These are phyloP conservation scores for Pyrochroa serraticornis DNA, from an alignment of 2,888 invertebrate genomes.

Conservation along the genomic window DNA sequence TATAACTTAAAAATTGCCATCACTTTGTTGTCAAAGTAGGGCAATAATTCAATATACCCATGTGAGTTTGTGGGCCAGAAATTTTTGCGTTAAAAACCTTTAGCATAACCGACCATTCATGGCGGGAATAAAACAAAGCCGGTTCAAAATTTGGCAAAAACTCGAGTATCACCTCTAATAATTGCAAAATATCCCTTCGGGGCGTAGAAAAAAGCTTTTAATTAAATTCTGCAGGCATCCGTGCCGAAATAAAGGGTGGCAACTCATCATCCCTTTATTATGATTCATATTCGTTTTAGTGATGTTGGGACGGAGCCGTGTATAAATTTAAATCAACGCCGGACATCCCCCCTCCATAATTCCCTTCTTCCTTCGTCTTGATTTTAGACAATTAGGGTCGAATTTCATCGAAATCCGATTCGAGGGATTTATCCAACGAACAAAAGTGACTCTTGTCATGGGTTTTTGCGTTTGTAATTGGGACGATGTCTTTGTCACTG, in stretches of 20 bases:
- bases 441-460: too few species aligned
- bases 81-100: too few species aligned
- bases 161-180: slow-evolving; percentile 15
- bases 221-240: slow-evolving; percentile 18
- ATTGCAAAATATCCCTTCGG: slow-evolving; percentile 6
- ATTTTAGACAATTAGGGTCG: slow-evolving; percentile 4
- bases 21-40: too few species aligned
- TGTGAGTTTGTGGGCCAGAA: too few species aligned
- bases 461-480: slow-evolving; percentile 12
- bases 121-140: too few species aligned
- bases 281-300: slow-evolving; percentile 25
- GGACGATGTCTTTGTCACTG: slow-evolving; percentile 15
- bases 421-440: slow-evolving; percentile 5
- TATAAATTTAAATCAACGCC: slow-evolving; percentile 21
- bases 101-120: too few species aligned
- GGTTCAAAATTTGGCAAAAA: background rate
- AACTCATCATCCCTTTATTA: slow-evolving; percentile 23
- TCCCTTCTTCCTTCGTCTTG: too few species aligned
- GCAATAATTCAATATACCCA: too few species aligned
- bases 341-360: too few species aligned
- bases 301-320: slow-evolving; percentile 9
- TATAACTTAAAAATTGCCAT: too few species aligned
- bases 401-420: slow-evolving; percentile 13
- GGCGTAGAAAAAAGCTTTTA: slow-evolving; percentile 16
- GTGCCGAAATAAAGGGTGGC: slow-evolving; percentile 3